Evolutionary conservation across 37 sponge, comb jelly and placozoan species (phyloP).

Genomic region (Halichondria panicea): DNA sequence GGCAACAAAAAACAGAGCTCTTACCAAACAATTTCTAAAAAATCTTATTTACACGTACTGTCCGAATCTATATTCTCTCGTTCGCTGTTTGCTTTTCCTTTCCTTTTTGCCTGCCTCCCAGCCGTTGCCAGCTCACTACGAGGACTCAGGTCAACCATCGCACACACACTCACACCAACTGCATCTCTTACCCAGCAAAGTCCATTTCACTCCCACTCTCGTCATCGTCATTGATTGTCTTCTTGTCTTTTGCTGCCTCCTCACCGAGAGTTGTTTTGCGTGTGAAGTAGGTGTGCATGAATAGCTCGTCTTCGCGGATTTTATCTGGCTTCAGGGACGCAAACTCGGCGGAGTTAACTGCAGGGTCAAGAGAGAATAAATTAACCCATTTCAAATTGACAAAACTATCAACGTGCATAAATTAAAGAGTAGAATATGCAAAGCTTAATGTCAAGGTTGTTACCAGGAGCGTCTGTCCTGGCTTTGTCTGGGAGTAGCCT

Average conservation of each 20-base stretch:
- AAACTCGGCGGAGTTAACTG: constrained; percentile 76
- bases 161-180: too few relatives aligned
- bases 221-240: constrained; percentile 12
- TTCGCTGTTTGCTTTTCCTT: too few relatives aligned
- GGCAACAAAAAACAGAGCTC: not conserved
- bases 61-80: too few relatives aligned
- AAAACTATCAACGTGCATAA: not conserved
- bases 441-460: not conserved
- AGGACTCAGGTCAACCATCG: too few relatives aligned
- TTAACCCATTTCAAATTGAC: not conserved
- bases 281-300: constrained; percentile 75
- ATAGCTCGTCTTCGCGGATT: constrained; percentile 81
- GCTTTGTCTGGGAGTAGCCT: not conserved
- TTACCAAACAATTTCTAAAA: too few relatives aligned
- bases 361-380: too few relatives aligned
- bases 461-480: too few relatives aligned
- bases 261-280: not conserved
- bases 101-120: too few relatives aligned
- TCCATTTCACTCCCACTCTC: constrained; percentile 25
- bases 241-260: constrained; percentile 25
- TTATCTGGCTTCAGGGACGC: constrained; percentile 57
- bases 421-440: not conserved
- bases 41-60: too few relatives aligned
- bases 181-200: constrained; percentile 29
- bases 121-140: too few relatives aligned